Conservation (phyloP, 1,140 invertebrate species). For the Episyrphus balteatus region DNA sequence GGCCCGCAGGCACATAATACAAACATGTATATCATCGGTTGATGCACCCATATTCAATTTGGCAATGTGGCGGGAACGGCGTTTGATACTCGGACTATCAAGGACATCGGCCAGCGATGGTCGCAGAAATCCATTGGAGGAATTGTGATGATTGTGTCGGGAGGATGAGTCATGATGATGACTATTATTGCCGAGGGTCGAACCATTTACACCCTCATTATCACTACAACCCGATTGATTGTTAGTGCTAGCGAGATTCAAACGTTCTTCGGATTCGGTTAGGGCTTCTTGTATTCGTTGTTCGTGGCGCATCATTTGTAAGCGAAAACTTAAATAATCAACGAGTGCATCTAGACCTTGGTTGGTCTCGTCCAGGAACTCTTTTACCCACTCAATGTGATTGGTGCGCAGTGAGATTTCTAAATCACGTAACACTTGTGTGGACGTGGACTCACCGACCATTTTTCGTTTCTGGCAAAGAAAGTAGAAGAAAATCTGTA, state of each 20-base stretch:
- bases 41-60: slow-evolving; percentile 94
- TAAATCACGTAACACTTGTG: slow-evolving; percentile 92
- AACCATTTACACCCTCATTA: slow-evolving; percentile 1
- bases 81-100: slow-evolving; percentile 57
- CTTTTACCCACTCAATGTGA: slow-evolving; percentile 99
- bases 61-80: slow-evolving; percentile 72
- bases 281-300: slow-evolving; percentile 62
- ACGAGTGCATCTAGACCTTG: slow-evolving; percentile 92
- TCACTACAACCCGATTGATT: slow-evolving; percentile 21
- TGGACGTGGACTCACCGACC: slow-evolving; percentile 93
- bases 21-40: slow-evolving; percentile 97
- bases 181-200: slow-evolving; percentile 19
- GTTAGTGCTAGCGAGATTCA: slow-evolving; percentile 17
- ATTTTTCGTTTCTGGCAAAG: slow-evolving; percentile 89
- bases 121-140: slow-evolving; percentile 45
- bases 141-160: slow-evolving; percentile 8
- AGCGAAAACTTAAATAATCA: slow-evolving; percentile 90
- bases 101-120: slow-evolving; percentile 49
- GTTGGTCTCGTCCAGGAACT: slow-evolving; percentile 94
- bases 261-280: slow-evolving; percentile 57
- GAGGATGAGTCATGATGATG: slow-evolving; percentile 9
- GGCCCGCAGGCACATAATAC: slow-evolving; percentile 96
- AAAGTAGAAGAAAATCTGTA: slow-evolving; percentile 41
- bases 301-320: slow-evolving; percentile 84
- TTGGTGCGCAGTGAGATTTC: slow-evolving; percentile 98